These are phyloP conservation scores for Acridotheres tristis DNA, from an alignment of 2,797 vertebrate species.

Conservation along the genomic window DNA sequence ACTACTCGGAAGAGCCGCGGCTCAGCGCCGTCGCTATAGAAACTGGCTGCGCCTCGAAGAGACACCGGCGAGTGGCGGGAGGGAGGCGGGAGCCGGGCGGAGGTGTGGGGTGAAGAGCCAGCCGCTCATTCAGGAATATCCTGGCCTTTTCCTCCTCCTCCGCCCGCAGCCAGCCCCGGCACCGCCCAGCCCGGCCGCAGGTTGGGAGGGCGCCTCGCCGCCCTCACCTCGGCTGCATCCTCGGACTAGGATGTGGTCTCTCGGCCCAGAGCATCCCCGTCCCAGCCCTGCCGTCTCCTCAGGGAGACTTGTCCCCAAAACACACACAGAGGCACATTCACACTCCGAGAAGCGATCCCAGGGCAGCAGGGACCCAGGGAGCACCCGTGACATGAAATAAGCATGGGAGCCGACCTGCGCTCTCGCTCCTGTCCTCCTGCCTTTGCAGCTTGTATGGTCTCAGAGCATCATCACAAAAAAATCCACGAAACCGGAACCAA, in stretches of 20 bases:
- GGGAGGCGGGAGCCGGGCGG: constrained; percentile 21
- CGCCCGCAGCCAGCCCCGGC: not conserved
- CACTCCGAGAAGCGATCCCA: not conserved
- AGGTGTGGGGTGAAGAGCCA: not conserved
- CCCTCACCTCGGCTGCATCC: not conserved
- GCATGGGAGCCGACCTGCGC: rapidly evolving
- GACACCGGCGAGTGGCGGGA: constrained; percentile 24
- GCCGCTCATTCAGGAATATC: constrained; percentile 51
- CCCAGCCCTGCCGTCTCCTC: not conserved
- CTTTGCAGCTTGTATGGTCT: not conserved
- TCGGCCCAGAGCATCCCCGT: not conserved
- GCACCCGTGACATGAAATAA: not conserved
- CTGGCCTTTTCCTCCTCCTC: not conserved
- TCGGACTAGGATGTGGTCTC: rapidly evolving
- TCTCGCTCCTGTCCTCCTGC: rapidly evolving
- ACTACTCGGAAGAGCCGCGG: constrained; percentile 54
- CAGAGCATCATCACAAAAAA: not conserved
- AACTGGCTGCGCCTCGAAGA: constrained; percentile 59
- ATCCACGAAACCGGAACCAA: not conserved
- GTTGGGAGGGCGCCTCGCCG: not conserved
- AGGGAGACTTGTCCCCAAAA: not conserved
- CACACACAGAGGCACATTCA: rapidly evolving
- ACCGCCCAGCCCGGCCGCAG: not conserved
- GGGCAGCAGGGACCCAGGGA: not conserved
- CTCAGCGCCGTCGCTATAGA: constrained; percentile 68